Evolutionary conservation across 2,888 invertebrate genomes (phyloP).

Genomic region (Amorpha juglandis): DNA sequence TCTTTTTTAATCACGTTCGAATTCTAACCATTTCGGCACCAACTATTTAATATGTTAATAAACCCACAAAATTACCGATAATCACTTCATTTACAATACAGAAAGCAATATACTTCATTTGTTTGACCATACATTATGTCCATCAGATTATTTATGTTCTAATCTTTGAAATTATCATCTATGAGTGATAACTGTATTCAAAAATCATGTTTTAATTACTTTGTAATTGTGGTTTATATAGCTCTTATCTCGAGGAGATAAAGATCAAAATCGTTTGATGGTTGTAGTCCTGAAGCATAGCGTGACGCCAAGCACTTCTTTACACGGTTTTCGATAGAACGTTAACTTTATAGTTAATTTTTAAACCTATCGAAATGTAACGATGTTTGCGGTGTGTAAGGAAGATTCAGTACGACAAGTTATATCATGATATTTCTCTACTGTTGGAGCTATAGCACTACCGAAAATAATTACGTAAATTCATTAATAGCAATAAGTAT

Average conservation of each 20-base stretch:
- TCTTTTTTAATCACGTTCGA: slow-evolving; percentile 7
- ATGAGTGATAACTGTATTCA: slow-evolving; percentile 28
- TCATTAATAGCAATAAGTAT: no score
- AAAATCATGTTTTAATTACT: slow-evolving; percentile 26
- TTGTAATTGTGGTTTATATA: slow-evolving; percentile 15
- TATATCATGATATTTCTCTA: background rate
- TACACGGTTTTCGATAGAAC: slow-evolving; percentile 54
- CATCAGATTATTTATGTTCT: slow-evolving; percentile 33
- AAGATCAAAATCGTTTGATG: slow-evolving; percentile 14
- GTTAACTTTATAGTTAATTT: slow-evolving; percentile 49
- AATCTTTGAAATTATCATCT: slow-evolving; percentile 28
- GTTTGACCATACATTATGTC: slow-evolving; percentile 28
- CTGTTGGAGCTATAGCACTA: background rate
- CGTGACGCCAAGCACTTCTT: slow-evolving; percentile 63
- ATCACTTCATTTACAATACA: slow-evolving; percentile 28
- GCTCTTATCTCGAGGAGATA: background rate
- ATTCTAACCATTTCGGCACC: background rate
- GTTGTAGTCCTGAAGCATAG: slow-evolving; percentile 46
- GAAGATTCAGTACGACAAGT: slow-evolving; percentile 18
- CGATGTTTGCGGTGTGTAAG: slow-evolving; percentile 34
- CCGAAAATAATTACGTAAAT: no score
- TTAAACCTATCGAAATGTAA: slow-evolving; percentile 46
- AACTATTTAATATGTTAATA: slow-evolving; percentile 14
- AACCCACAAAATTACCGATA: slow-evolving; percentile 13
- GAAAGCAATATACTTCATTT: slow-evolving; percentile 27